These are phyloP conservation scores for Rhabdomys dilectus DNA, from an alignment of 2,113 vertebrate species.

Conservation along the genomic window DNA sequence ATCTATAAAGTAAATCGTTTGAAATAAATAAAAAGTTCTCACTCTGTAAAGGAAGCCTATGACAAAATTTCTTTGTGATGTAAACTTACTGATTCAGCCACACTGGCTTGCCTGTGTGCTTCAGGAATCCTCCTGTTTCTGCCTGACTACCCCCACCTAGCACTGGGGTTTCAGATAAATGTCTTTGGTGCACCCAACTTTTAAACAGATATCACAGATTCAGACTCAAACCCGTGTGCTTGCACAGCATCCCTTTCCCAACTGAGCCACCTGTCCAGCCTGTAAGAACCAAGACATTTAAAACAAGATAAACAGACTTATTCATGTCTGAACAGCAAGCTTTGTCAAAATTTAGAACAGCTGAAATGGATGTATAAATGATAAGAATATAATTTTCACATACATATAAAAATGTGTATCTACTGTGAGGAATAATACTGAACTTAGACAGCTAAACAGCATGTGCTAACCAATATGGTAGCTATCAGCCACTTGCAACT, in stretches of 20 bases:
- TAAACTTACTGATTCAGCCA: neutral
- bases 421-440: neutral
- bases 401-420: slow-evolving; percentile 3
- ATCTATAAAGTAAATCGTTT: slow-evolving; percentile 53
- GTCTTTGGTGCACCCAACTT: neutral
- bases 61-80: slow-evolving; percentile 14
- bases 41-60: neutral
- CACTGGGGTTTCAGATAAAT: neutral
- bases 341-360: slow-evolving; percentile 27
- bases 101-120: neutral
- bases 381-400: neutral
- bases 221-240: neutral
- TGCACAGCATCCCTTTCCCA: neutral
- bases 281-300: neutral
- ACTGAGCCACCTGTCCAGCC: neutral
- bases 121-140: neutral
- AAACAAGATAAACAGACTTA: neutral
- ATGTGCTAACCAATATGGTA: neutral
- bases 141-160: neutral
- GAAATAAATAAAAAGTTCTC: slow-evolving; percentile 8
- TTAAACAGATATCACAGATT: neutral
- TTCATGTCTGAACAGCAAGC: neutral
- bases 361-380: neutral
- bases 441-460: neutral
- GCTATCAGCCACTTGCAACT: neutral